Conservation (phyloP, 1,140 invertebrate genomes). For the Brachionus sp. region DNA sequence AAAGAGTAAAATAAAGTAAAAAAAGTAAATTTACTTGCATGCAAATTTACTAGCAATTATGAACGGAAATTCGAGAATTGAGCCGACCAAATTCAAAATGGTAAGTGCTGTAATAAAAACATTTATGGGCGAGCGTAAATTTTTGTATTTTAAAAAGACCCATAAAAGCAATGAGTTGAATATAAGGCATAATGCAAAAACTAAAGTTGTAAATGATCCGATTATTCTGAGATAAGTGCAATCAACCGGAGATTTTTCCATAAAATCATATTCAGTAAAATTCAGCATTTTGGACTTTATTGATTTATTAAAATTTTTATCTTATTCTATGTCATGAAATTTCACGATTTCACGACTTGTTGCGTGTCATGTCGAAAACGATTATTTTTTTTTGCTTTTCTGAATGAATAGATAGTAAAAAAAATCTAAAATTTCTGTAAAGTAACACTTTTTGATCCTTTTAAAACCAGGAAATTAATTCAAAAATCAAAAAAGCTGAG, state of each 20-base stretch:
- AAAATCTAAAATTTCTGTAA: neutral
- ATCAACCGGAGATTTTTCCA: slow-evolving; percentile 19
- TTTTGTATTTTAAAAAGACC: slow-evolving; percentile 20
- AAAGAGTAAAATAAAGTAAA: neutral
- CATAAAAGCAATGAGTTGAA: slow-evolving; percentile 19
- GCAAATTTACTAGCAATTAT: slow-evolving; percentile 37
- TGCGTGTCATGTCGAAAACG: neutral
- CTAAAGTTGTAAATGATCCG: neutral
- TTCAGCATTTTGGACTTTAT: neutral
- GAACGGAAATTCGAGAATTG: slow-evolving; percentile 38
- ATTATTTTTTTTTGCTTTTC: neutral
- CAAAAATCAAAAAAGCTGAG: neutral
- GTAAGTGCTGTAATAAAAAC: slow-evolving; percentile 1
- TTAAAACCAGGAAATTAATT: neutral
- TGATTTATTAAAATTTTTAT: neutral
- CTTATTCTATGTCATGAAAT: neutral
- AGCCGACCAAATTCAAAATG: slow-evolving; percentile 4
- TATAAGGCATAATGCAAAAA: neutral
- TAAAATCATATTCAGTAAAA: neutral
- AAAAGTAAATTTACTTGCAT: neutral
- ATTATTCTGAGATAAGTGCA: neutral
- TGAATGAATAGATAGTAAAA: neutral
- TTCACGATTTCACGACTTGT: neutral
- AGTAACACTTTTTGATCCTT: neutral
- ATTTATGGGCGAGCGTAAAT: neutral